Evolutionary conservation across 92 coral and sea anemone species (phyloP), one percentile per base, ranked within the genome.

Genomic region (Zoanthus gigantus): DNA sequence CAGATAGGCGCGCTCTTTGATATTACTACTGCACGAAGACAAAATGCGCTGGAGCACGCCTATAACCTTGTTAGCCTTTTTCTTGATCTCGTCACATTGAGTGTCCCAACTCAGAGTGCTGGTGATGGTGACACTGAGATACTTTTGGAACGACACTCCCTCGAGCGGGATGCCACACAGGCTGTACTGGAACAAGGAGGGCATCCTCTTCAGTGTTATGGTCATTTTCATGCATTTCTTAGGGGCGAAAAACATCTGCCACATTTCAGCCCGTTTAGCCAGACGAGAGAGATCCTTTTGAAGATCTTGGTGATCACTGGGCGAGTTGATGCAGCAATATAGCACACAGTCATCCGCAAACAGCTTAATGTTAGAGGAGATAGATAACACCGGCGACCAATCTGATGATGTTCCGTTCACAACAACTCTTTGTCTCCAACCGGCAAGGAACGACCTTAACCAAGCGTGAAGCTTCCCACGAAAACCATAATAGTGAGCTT

Each of bases 281-380:
- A 75, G 46, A 50, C 42, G 45, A 15, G 3, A 34, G n/a, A 75
- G 37, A 28, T 74, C 57, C 9, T n/a, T 74, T 74, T 74, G 78
- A 9, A 74, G 78, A n/a, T 42, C 78, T 6, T 42, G 48, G 45
- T 74, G 78, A 57, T 74, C 56, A 7, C 11, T 42, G 5, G 5
- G 57, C 17, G 78, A 28, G 17, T 74, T 12, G 78, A 74, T 16
- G 12, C 17, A 44, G 11, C 78, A 31, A 31, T 74, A 74, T 28
- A 86, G 14, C 45, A 86, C 89, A 74, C 82, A 73, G 77, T 77
- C 90, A 48, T 87, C 90, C 15, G 84, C 84, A 46, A 77, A 77
- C 90, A 87, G 67, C 78, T 74, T 66, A 23, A 23, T 23, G 23
- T 23, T 23, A 23, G 23, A 23, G 23, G 23, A 23, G 23, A n/a